Conservation (phyloP, 2,113 vertebrate genomes). For the Phylloscopus whistleri region DNA sequence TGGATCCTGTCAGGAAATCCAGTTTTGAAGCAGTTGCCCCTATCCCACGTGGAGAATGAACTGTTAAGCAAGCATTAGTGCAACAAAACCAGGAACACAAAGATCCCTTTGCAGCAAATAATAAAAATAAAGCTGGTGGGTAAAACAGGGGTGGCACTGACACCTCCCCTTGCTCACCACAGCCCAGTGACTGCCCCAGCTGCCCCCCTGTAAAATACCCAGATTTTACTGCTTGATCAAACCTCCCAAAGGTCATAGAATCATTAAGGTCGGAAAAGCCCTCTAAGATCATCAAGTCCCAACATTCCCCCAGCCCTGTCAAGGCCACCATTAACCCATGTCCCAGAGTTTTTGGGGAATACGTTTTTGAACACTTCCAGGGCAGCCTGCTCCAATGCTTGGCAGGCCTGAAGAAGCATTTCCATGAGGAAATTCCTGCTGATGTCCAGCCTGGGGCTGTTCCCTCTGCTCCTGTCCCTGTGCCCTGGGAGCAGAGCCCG, state of each 20-base stretch:
- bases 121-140: neutral
- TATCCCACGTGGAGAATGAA: neutral
- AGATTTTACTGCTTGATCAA: neutral
- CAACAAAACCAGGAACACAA: neutral
- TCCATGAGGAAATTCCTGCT: neutral
- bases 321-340: neutral
- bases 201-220: neutral
- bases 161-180: neutral
- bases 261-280: neutral
- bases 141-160: neutral
- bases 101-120: neutral
- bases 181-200: neutral
- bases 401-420: neutral
- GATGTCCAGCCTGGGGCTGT: accelerated
- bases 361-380: neutral
- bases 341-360: neutral
- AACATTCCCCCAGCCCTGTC: neutral
- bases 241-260: neutral
- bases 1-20: neutral
- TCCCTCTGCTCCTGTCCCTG: neutral
- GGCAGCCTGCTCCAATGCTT: neutral
- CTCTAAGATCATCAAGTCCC: neutral
- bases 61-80: neutral
- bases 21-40: neutral
- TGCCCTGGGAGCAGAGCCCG: neutral